Evolutionary conservation across 2,797 vertebrate species (phyloP).

Genomic region (Syndactyla subalaris): DNA sequence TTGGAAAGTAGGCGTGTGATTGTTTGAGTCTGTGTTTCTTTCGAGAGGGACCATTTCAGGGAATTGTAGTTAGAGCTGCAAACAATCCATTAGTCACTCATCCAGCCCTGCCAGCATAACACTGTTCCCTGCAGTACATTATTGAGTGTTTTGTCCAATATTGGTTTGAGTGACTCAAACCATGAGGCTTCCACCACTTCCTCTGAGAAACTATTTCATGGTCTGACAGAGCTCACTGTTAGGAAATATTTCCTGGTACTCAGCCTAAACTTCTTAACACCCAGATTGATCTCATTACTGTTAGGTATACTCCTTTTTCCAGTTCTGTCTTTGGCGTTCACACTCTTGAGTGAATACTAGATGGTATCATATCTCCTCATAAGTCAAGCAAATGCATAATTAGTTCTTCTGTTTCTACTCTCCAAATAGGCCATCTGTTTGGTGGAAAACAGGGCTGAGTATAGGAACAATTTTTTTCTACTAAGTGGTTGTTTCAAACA

Average conservation of each 20-base stretch:
- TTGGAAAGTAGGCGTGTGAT: conserved; percentile 3
- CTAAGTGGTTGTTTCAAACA: neutral
- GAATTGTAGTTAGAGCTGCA: conserved; percentile 37
- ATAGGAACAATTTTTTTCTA: conserved; percentile 10
- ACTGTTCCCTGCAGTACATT: conserved; percentile 30
- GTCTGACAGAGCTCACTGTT: conserved; percentile 36
- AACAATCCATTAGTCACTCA: conserved; percentile 56
- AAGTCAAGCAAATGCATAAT: conserved; percentile 51
- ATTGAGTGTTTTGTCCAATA: conserved; percentile 46
- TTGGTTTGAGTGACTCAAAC: conserved; percentile 52
- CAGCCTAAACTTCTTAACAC: conserved; percentile 44
- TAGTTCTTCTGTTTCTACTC: conserved; percentile 40
- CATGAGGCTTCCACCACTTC: conserved; percentile 54
- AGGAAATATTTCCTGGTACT: conserved; percentile 47
- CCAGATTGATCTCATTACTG: conserved; percentile 44
- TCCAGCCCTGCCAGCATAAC: conserved; percentile 32
- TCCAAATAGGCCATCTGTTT: conserved; percentile 53
- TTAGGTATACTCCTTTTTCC: conserved; percentile 30
- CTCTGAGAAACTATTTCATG: conserved; percentile 45
- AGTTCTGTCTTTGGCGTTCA: conserved; percentile 1
- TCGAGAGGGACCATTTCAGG: conserved; percentile 58
- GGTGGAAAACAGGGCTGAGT: neutral
- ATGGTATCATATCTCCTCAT: conserved; percentile 32
- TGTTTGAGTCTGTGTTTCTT: conserved; percentile 56
- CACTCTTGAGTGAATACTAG: neutral